Evolutionary conservation across 2,797 vertebrate species (phyloP), one percentile per base, ranked within the genome.

Genomic region (Sebastes trivittatus): DNA sequence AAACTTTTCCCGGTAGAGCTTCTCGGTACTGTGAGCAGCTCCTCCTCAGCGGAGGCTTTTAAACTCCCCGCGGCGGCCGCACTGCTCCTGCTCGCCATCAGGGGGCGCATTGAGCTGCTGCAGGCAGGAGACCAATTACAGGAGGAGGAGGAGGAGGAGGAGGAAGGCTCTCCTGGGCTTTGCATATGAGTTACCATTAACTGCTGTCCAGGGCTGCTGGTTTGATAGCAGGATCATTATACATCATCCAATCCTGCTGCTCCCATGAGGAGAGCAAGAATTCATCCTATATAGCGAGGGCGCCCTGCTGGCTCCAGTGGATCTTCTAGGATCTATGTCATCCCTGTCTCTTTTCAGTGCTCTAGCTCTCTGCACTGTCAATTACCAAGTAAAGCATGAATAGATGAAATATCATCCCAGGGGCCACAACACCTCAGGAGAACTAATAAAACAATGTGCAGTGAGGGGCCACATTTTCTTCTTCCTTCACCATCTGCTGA

Each of bases 21-120:
- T 75, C 84, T 86, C 77, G 52, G 29, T 78, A 83, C 70, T 95
- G 91, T 88, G 90, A 32, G 74, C 80, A 2, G 86, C 80, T 80
- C 80, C 76, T 80, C 82, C 89, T 85, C 93, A 74, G 90, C 69
- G 71, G 85, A 49, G 78, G 92, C 93, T 94, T 97, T 97, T 95
- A 95, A 94, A 83, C 86, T 85, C 87, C 90, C 92, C 84, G 81
- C 80, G 72, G 81, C 73, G 80, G 30, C 32, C 46, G 88, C 90
- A 62, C 62, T 86, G 56, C 77, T 49, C 10, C 55, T 42, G 1
- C 8, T 61, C 4, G 49, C 94, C 96, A 71, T 80, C 52, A 75
- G 95, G 88, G 91, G 95, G 95, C 91, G 93, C 87, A 34, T 55
- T 30, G 60, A 27, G 54, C 7, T 18, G 78, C 64, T 58, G 22